phyloP scores from a whole-genome alignment of 2,113 vertebrate species.

The Esox niger region DNA sequence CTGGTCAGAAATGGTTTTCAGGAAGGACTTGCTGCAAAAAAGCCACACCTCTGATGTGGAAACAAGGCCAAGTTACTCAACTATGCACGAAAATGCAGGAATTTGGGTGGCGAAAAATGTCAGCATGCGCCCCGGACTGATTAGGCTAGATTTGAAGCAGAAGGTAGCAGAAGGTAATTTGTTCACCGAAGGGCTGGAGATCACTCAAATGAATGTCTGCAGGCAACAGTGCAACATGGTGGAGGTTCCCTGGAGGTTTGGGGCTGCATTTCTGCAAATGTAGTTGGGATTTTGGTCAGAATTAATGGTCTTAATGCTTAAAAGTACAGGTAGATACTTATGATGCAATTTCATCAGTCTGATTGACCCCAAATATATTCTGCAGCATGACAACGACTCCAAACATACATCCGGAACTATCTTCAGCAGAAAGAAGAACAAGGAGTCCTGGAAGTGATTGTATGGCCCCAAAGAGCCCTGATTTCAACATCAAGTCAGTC shows the following conservation, averaged over 20 bases:
- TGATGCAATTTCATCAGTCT: slow-evolving; percentile 8
- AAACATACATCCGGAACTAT: not conserved
- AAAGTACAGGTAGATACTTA: slow-evolving; percentile 15
- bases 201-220: slow-evolving; percentile 3
- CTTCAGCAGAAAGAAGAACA: too few relatives aligned
- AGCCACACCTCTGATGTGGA: not conserved
- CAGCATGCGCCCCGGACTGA: slow-evolving; percentile 6
- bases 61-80: too few relatives aligned
- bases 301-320: slow-evolving; percentile 6
- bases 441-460: too few relatives aligned
- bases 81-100: too few relatives aligned
- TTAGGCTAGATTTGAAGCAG: not conserved
- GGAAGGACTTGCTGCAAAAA: not conserved
- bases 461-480: not conserved
- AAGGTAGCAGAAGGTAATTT: slow-evolving; percentile 8
- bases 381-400: slow-evolving; percentile 11
- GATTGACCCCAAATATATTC: slow-evolving; percentile 7
- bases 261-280: too few relatives aligned
- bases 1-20: slow-evolving; percentile 4
- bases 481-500: not conserved
- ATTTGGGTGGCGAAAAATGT: too few relatives aligned
- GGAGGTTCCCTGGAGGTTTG: not conserved
- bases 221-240: slow-evolving; percentile 13
- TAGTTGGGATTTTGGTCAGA: not conserved
- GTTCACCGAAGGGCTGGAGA: not conserved